phyloP scores from a whole-genome alignment of 2,113 vertebrate genomes.

The Silurus asotus region DNA sequence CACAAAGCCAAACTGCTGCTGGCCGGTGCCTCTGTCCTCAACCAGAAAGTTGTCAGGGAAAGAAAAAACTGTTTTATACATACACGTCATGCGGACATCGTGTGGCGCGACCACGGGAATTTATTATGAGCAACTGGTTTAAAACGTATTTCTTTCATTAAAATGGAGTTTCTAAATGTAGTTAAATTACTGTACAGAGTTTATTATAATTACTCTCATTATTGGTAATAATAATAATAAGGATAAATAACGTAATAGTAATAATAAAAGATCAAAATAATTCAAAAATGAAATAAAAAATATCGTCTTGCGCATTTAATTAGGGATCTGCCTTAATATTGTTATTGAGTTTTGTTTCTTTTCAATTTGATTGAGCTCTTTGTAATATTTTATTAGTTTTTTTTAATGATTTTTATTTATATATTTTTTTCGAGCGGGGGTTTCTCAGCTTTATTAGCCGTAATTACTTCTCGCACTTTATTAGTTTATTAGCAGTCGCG shows the following conservation, averaged over 20 bases:
- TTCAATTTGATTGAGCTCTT: slow-evolving; percentile 19
- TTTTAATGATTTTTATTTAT: not conserved
- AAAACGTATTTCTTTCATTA: not conserved
- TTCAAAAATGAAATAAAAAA: not conserved
- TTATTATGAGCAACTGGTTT: not conserved
- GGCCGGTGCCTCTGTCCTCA: slow-evolving; percentile 3
- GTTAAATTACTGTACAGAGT: not conserved
- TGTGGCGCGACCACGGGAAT: not conserved
- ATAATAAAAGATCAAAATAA: not conserved
- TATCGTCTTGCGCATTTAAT: not conserved
- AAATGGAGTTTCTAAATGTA: not conserved
- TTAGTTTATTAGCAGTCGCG: slow-evolving; percentile 20
- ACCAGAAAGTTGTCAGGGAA: slow-evolving; percentile 23
- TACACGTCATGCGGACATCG: not conserved
- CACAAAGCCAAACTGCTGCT: slow-evolving; percentile 32
- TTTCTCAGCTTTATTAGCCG: slow-evolving; percentile 37
- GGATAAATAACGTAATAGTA: not conserved
- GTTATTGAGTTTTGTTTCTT: not conserved
- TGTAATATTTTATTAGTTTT: slow-evolving; percentile 26
- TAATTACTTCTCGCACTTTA: slow-evolving; percentile 36
- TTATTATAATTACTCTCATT: slow-evolving; percentile 2
- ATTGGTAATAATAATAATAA: not conserved
- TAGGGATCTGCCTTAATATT: not conserved
- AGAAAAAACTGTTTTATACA: slow-evolving; percentile 10
- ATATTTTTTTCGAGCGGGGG: too few species aligned